A percentile compares a stretch with the other conserved stretches of the same genome.
These are phyloP conservation scores for Scytalopus superciliaris DNA, from an alignment of 2,113 vertebrate species.

Conservation along the genomic window DNA sequence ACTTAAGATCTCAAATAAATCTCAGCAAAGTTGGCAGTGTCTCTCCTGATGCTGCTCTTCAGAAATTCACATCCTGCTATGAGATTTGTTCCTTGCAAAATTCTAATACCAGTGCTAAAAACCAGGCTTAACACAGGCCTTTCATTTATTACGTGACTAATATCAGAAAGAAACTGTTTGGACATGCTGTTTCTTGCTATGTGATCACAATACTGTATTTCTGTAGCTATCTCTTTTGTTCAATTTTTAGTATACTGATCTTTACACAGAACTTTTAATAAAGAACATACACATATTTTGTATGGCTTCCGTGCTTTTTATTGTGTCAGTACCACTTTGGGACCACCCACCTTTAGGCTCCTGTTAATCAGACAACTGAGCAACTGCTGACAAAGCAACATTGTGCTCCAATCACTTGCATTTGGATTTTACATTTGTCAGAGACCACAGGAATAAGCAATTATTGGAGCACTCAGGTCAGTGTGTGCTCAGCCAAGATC, in stretches of 20 bases:
- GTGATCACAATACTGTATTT: not conserved
- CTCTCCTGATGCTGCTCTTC: not conserved
- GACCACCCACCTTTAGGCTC: not conserved
- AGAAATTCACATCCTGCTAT: not conserved
- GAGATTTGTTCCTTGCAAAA: not conserved
- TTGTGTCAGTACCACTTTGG: not conserved
- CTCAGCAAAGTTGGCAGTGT: not conserved
- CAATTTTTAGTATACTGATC: not conserved
- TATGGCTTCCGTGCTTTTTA: not conserved
- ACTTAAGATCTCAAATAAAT: not conserved
- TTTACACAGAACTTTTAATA: conserved; percentile 46
- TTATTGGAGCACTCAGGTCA: not conserved
- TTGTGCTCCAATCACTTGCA: not conserved
- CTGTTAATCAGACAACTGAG: not conserved
- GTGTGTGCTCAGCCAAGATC: not conserved
- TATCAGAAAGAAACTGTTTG: not conserved
- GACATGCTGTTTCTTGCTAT: not conserved
- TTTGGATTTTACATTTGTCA: not conserved
- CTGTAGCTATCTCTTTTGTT: not conserved
- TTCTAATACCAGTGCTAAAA: not conserved
- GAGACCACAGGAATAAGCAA: not conserved
- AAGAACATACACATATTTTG: not conserved
- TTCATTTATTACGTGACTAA: not conserved
- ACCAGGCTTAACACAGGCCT: not conserved
- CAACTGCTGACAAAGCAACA: not conserved